Base-by-base conservation (phyloP, 2,888 invertebrate species). In the Temnothorax unifasciatus region DNA sequence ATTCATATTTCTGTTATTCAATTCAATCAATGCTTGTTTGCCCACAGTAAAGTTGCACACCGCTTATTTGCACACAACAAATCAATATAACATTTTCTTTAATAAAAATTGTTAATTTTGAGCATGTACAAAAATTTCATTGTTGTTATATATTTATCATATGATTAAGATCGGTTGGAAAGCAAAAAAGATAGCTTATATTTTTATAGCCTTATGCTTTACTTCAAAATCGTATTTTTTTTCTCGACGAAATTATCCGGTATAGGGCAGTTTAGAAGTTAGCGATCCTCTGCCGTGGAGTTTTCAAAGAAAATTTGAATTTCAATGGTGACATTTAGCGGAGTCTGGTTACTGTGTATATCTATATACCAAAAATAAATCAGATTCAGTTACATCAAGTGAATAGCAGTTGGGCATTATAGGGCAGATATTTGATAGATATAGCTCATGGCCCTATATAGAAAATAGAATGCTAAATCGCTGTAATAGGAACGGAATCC, bases 41-140 rank as follows among this genome's bases (percentile, higher is more conserved):
- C 29, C 2, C 29, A 29, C 0, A 0, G 29, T 29, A 29, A 29
- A 29, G 29, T 29, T 29, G 29, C 29, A 29, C 29, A 29, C 29
- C 0, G 29, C 3, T 0, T 0, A 29, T 0, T 29, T 29, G 29
- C 29, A 29, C 29, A 29, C 0, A 29, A 2, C 29, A 29, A 57
- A 15, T 47, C 61, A 54, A 82, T 61, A 38, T 75, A 41, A 86
- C 25, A 71, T 76, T 76, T 47, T 74, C 73, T 88, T 86, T 84
- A 86, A 79, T 88, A 86, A 57, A 84, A 82, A 81, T 59, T 21
- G 5, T 76, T 64, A 52, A 50, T 64, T 64, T 64, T 52, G 18
- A 64, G 6, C 50, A 11, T 18, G 34, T 18, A 25, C 11, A 52
- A 41, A 25, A n/a, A 38, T 47, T 18, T 59, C 2, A 75, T 63